Evolutionary conservation across 2,888 invertebrate species (phyloP).

Genomic region (Tipula helvola): DNA sequence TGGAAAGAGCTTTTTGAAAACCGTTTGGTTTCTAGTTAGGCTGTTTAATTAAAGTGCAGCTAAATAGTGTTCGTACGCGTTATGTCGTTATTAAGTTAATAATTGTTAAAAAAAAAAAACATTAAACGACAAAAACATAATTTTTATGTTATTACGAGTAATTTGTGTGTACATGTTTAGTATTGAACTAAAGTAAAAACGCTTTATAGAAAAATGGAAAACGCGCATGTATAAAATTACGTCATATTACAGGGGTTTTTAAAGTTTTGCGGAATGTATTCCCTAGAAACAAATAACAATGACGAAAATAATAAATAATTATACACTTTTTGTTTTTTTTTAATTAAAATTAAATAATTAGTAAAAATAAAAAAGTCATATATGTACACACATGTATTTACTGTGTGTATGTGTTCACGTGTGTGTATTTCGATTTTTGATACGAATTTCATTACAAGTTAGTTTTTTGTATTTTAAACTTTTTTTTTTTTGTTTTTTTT

Average conservation of each 20-base stretch:
- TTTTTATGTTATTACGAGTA: neutral
- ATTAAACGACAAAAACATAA: neutral
- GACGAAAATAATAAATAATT: slow-evolving; percentile 7
- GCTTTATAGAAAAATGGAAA: neutral
- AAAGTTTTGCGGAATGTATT: slow-evolving; percentile 17
- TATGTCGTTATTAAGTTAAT: neutral
- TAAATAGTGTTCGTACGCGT: neutral
- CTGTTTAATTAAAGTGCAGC: neutral
- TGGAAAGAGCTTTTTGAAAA: neutral
- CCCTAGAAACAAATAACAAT: slow-evolving; percentile 15
- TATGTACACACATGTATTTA: neutral
- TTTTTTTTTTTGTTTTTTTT: neutral
- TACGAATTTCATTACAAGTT: neutral
- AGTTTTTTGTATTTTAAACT: neutral
- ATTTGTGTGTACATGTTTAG: neutral
- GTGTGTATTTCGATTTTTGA: neutral
- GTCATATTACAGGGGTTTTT: slow-evolving; percentile 18
- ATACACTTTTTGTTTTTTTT: neutral
- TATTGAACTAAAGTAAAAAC: neutral
- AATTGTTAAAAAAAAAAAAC: neutral
- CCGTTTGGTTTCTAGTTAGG: neutral
- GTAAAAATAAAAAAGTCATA: neutral
- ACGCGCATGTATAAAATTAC: slow-evolving; percentile 17
- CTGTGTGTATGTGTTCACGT: neutral
- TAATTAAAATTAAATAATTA: neutral